These are phyloP conservation scores for Cylloceria caligata DNA, from an alignment of 2,888 invertebrate species.

Conservation along the genomic window DNA sequence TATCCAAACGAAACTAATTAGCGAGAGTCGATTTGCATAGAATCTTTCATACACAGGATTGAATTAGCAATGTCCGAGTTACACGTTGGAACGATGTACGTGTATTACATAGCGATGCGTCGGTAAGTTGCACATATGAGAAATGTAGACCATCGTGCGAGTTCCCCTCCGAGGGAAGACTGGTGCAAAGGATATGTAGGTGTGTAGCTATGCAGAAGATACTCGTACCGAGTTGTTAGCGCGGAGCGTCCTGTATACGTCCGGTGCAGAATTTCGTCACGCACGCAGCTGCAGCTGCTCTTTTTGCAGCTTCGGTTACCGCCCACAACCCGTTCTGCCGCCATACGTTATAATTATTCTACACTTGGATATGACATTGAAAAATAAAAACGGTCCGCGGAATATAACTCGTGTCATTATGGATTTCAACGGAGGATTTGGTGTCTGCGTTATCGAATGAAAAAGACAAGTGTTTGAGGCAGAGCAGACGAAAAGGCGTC, in stretches of 20 bases:
- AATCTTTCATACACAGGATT: background rate
- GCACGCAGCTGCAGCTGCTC: constrained; percentile 53
- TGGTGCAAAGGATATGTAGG: too few relatives aligned
- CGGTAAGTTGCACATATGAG: background rate
- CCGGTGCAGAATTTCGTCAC: constrained; percentile 60
- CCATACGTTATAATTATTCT: constrained; percentile 11
- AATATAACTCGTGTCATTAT: constrained; percentile 60
- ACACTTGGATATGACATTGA: background rate
- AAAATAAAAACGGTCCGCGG: constrained; percentile 16
- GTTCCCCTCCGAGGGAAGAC: background rate
- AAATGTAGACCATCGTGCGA: background rate
- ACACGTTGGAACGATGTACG: background rate
- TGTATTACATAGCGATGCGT: background rate
- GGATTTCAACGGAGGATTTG: constrained; percentile 40
- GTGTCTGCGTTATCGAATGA: constrained; percentile 32
- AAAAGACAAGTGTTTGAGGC: background rate
- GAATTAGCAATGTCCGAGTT: background rate
- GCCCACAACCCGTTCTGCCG: constrained; percentile 2
- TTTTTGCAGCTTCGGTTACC: constrained; percentile 5
- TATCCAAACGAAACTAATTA: constrained; percentile 16
- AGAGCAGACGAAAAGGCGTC: background rate
- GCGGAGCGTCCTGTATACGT: constrained; percentile 35
- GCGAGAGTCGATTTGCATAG: background rate
- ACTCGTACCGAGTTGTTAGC: constrained; percentile 30
- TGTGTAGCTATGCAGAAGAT: constrained; percentile 9